Evolutionary conservation across 2,888 invertebrate species (phyloP).

Genomic region (Lasioglossum figueresi): DNA sequence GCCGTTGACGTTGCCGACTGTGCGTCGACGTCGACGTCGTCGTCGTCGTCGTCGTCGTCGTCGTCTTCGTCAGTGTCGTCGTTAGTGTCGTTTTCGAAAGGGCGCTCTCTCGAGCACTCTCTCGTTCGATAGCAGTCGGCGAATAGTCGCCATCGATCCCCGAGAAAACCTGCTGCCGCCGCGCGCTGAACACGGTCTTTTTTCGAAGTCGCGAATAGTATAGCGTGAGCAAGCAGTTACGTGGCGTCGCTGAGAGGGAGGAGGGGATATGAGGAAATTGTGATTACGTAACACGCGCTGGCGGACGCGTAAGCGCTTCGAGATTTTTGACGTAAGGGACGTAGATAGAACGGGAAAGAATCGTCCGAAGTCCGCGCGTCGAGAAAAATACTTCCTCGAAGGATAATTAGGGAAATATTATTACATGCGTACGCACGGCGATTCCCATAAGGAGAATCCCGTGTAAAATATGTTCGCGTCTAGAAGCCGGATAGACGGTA

Average conservation of each 20-base stretch:
- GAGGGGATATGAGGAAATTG: conserved; percentile 34
- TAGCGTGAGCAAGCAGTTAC: conserved; percentile 52
- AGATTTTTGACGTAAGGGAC: conserved; percentile 51
- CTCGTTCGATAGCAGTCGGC: conserved; percentile 67
- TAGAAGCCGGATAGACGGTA: no score
- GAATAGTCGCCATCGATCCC: conserved; percentile 64
- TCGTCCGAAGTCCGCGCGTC: neutral
- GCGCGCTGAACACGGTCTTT: conserved; percentile 51
- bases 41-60: conserved; percentile 20
- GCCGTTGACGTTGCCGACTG: conserved; percentile 63
- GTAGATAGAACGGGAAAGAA: neutral
- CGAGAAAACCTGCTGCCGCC: conserved; percentile 56
- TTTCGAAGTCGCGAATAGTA: conserved; percentile 53
- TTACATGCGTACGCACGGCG: neutral
- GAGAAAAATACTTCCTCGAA: neutral
- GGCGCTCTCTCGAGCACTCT: conserved; percentile 53
- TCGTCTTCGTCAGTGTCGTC: conserved; percentile 42
- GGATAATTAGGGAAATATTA: neutral
- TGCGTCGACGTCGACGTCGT: conserved; percentile 44
- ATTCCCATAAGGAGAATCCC: neutral
- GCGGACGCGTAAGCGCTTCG: conserved; percentile 31
- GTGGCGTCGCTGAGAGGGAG: conserved; percentile 14
- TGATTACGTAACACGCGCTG: conserved; percentile 58
- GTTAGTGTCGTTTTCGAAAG: conserved; percentile 50
- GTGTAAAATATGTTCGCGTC: neutral